Base-by-base conservation (phyloP, 2,888 invertebrate species). In the Sinelater perroti region DNA sequence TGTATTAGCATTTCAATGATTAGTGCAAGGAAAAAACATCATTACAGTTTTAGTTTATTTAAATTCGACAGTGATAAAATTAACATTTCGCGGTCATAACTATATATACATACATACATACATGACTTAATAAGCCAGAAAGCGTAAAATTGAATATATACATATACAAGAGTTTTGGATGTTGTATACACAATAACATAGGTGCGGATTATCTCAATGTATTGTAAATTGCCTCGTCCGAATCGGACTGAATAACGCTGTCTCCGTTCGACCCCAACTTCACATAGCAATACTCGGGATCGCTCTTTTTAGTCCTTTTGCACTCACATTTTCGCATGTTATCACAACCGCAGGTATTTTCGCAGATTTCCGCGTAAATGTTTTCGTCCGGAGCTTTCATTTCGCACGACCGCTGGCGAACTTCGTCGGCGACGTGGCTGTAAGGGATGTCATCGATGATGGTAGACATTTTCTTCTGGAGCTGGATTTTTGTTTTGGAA, bases 301-400 rank as follows among this genome's bases (percentile, higher is more conserved):
- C 54, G 42, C 57, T 63, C 26, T 53, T 67, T 52, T 69, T 70
- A 64, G 69, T 70, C 58, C 71, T 67, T 50, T 67, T 67, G 61
- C 72, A 72, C 46, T 67, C 67, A 61, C 71, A 72, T 56, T 68
- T 67, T 55, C 64, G 61, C 61, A 65, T 69, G 60, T 67, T 71
- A 64, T 68, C 68, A 64, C 68, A 68, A 59, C 61, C 59, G 53
- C 67, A 65, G 28, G 66, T 38, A 53, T 58, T 66, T 60, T 75
- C 76, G 60, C 87, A 87, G 56, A 88, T 88, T 75, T 88, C 88
- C 44, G 88, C 87, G 70, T 88, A 88, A 67, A 88, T 87, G 67
- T 88, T 88, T 68, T 88, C 88, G 69, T 85, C 81, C 33, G 77
- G 76, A 44, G 57, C 51, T 49, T 58, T 63, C 13, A 56, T 50